phyloP scores from a whole-genome alignment of 2,113 vertebrate genomes.

The Petaurus breviceps region DNA sequence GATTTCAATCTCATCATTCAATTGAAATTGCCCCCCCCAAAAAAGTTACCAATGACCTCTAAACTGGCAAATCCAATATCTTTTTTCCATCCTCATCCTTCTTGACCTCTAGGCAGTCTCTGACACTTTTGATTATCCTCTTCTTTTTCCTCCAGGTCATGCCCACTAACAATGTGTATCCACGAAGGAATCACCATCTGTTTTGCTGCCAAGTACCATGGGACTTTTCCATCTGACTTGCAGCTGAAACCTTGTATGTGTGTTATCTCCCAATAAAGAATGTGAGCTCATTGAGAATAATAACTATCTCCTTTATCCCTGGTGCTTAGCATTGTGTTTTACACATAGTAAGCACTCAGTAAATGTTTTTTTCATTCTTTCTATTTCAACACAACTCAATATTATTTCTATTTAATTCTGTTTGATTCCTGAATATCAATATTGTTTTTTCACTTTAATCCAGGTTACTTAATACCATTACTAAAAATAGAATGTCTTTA shows the following conservation, averaged over 20 bases:
- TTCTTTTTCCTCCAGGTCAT: neutral
- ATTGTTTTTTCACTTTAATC: slow-evolving; percentile 15
- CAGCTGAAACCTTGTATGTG: neutral
- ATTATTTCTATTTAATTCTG: neutral
- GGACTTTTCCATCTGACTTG: neutral
- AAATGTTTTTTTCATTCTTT: neutral
- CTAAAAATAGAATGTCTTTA: neutral
- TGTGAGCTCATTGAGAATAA: neutral
- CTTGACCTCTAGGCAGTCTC: neutral
- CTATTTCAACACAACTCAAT: neutral
- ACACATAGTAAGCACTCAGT: neutral
- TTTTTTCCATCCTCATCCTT: neutral
- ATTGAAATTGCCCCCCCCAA: neutral
- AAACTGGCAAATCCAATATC: neutral
- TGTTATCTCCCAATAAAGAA: neutral
- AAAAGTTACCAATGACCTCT: neutral
- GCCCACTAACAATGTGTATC: too few species aligned
- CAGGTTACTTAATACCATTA: slow-evolving; percentile 40
- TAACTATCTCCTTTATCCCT: neutral
- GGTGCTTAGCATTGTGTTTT: neutral
- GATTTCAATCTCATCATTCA: neutral
- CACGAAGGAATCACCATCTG: too few species aligned
- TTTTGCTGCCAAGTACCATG: neutral
- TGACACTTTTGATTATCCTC: neutral
- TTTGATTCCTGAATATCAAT: slow-evolving; percentile 35